Conservation (phyloP, 2,113 vertebrate species). For the Carassius auratus region DNA sequence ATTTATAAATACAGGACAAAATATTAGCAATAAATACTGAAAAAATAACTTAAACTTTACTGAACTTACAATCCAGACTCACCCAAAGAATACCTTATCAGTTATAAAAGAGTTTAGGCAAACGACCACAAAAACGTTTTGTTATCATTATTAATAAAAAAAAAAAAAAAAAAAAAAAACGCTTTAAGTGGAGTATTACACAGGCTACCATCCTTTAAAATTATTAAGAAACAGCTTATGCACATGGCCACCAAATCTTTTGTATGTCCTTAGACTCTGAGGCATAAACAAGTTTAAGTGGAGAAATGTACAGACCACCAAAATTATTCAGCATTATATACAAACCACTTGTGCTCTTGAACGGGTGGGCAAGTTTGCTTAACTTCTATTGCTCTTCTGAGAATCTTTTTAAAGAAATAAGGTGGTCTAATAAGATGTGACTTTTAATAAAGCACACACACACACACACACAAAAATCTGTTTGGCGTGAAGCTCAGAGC, state of each 20-base stretch:
- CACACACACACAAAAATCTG: conserved; percentile 50
- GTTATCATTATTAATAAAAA: neutral
- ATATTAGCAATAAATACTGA: no score
- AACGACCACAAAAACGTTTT: conserved; percentile 23
- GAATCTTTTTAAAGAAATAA: neutral
- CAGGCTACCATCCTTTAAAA: conserved; percentile 37
- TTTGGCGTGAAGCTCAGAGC: conserved; percentile 62
- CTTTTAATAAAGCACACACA: conserved; percentile 54
- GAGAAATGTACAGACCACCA: conserved; percentile 51
- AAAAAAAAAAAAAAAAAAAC: neutral
- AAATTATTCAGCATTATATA: conserved; percentile 53
- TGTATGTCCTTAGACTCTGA: neutral
- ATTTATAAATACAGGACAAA: no score
- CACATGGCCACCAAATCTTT: neutral
- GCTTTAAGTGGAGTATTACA: conserved; percentile 30
- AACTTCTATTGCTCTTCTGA: neutral
- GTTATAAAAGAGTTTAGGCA: neutral
- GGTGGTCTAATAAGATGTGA: conserved; percentile 60
- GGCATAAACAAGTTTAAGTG: conserved; percentile 29
- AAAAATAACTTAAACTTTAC: no score
- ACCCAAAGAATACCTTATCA: neutral
- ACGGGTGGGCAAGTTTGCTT: conserved; percentile 47
- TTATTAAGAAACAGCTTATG: neutral
- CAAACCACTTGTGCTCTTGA: conserved; percentile 34
- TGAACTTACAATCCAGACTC: neutral